Evolutionary conservation across 2,113 vertebrate genomes (phyloP), one percentile per base, ranked within the genome.

Genomic region (Urocolius indicus): DNA sequence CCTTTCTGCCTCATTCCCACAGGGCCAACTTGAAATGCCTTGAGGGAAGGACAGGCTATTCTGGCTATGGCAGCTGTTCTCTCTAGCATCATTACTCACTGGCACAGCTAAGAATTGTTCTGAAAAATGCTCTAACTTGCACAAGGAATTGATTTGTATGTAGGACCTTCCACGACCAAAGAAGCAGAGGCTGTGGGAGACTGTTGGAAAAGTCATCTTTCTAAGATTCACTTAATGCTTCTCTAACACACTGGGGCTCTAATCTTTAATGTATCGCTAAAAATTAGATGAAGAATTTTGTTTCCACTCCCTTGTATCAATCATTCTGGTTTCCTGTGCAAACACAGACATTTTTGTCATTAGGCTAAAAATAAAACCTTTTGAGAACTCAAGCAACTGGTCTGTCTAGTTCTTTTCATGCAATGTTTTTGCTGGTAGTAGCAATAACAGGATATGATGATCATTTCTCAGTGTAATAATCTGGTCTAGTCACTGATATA

Each of bases 331-430:
- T 98, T 95, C 97, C 96, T 97, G 52, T 95, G 86, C 92, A 98
- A 98, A 98, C 97, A 97, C 94, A 98, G 97, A 95, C 97, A 97
- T 93, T 96, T 98, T 96, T 97, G 96, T 90, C 97, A 96, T 98
- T 97, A 97, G 87, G 88, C 93, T 97, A 97, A 97, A 98, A 97
- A 97, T 97, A 97, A 95, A 79, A 45, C 59, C 82, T 96, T 96
- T 93, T 90, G 87, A 91, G 93, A 92, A 95, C 78, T 89, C 73
- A 89, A 90, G 92, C 66, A 91, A 96, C 96, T 91, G 73, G 96
- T 96, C 87, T 83, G 79, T 95, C 96, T 94, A 78, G 94, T 87
- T 92, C 61, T 95, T 92, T 91, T 87, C n/a, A 8, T 32, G 62
- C 9, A 76, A 49, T 94, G 87, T 73, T 98, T 97, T 95, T 85